phyloP scores from a whole-genome alignment of 2,797 vertebrate species.

The Podarcis lilfordi region DNA sequence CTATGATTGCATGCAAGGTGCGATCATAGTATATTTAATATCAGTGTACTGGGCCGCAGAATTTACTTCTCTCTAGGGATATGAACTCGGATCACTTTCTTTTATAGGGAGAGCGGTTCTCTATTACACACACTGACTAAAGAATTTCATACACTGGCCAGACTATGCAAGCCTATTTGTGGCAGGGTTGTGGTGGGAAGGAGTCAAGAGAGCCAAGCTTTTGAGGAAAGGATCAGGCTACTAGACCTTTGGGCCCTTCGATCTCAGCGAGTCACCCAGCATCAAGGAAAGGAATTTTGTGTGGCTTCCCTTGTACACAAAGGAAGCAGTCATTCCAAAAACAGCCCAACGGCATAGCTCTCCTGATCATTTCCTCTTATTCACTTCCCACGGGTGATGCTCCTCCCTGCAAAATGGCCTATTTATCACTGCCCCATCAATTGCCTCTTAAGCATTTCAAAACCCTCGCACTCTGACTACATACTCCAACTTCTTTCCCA shows the following conservation, averaged over 20 bases:
- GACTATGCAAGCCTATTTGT: background rate
- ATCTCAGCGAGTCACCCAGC: background rate
- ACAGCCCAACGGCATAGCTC: slow-evolving; percentile 18
- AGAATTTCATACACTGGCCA: background rate
- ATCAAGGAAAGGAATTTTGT: background rate
- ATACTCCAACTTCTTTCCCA: background rate
- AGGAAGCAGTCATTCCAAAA: background rate
- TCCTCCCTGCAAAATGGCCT: slow-evolving; percentile 57
- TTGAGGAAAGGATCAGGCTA: no score
- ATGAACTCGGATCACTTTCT: background rate
- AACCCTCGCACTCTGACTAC: background rate
- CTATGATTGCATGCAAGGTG: no score
- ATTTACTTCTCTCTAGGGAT: background rate
- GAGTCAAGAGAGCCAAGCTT: background rate
- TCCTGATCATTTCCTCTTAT: slow-evolving; percentile 77
- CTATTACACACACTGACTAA: background rate
- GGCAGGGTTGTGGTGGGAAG: background rate
- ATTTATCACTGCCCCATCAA: background rate
- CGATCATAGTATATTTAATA: no score
- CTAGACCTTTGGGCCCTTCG: background rate
- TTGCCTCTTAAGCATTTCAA: slow-evolving; percentile 32
- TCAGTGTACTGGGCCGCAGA: no score
- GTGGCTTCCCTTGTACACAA: rapidly evolving
- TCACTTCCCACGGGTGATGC: slow-evolving; percentile 70
- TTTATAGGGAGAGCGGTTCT: background rate